Percentiles rank a stretch among this genome's conserved stretches.
These are phyloP conservation scores for Hirtodrosophila duncani DNA, from an alignment of 2,888 invertebrate species.

Conservation along the genomic window DNA sequence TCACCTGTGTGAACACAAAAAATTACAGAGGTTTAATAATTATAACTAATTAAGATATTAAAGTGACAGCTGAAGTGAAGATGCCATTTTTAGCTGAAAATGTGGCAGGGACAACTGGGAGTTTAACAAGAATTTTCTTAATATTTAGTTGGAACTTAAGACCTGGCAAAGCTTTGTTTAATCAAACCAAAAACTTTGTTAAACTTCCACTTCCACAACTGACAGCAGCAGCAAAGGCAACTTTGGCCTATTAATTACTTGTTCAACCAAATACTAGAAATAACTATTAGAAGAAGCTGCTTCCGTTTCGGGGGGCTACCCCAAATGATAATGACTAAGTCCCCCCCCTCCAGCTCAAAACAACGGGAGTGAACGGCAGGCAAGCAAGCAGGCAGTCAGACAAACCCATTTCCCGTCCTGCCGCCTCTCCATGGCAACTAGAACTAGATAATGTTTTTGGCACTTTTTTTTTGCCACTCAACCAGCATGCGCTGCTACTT, in stretches of 20 bases:
- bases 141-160: too few relatives aligned
- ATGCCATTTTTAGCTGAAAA: too few relatives aligned
- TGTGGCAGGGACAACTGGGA: too few relatives aligned
- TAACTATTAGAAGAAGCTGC: conserved; percentile 2
- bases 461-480: conserved; percentile 42
- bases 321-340: conserved; percentile 51
- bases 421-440: too few relatives aligned
- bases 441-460: conserved; percentile 54
- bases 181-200: too few relatives aligned
- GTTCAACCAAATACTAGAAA: conserved; percentile 9
- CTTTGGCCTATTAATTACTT: conserved; percentile 66
- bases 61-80: too few relatives aligned
- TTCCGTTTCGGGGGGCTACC: not conserved
- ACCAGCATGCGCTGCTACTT: conserved; percentile 27
- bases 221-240: conserved; percentile 43
- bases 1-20: too few relatives aligned
- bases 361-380: conserved; percentile 59
- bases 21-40: too few relatives aligned
- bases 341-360: conserved; percentile 13
- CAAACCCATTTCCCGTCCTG: too few relatives aligned
- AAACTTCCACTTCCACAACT: conserved; percentile 39
- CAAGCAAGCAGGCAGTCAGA: not conserved
- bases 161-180: conserved; percentile 18
- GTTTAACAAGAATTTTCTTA: too few relatives aligned
- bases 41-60: too few relatives aligned